phyloP scores from a whole-genome alignment of 2,113 vertebrate species.

The Leptosomus discolor region DNA sequence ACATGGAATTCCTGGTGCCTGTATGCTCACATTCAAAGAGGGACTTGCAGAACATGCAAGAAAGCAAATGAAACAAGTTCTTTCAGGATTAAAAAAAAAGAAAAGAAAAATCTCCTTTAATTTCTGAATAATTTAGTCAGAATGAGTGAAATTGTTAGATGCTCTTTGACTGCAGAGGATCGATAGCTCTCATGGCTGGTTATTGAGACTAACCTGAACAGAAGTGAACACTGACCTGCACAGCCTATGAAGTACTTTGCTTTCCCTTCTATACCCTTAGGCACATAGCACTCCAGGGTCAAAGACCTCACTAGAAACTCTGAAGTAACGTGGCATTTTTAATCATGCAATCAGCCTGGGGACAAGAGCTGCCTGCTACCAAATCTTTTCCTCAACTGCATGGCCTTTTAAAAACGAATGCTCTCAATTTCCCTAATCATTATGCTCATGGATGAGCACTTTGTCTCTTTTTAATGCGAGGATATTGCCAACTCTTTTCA shows the following conservation, averaged over 20 bases:
- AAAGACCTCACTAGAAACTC: conserved; percentile 5
- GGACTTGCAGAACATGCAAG: neutral
- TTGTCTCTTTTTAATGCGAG: neutral
- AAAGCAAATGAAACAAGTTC: neutral
- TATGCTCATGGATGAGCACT: neutral
- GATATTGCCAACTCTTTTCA: conserved; percentile 10
- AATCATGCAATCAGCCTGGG: neutral
- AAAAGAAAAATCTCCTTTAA: neutral
- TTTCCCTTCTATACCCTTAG: neutral
- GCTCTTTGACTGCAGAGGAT: conserved; percentile 5
- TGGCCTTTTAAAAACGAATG: neutral
- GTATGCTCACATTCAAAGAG: neutral
- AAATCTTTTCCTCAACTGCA: neutral
- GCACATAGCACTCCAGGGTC: neutral
- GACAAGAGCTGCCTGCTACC: neutral
- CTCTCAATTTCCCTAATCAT: neutral
- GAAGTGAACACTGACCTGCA: conserved; percentile 4
- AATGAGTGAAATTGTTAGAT: neutral
- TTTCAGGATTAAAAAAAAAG: neutral
- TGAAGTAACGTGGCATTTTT: neutral
- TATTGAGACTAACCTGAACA: neutral
- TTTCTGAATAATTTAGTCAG: neutral
- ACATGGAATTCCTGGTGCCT: neutral
- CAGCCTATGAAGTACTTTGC: neutral
- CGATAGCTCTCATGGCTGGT: neutral